A percentile compares a stretch with the other conserved stretches of the same genome.
Conservation (phyloP, 1,140 invertebrate genomes). For the Anastatus disparis region DNA sequence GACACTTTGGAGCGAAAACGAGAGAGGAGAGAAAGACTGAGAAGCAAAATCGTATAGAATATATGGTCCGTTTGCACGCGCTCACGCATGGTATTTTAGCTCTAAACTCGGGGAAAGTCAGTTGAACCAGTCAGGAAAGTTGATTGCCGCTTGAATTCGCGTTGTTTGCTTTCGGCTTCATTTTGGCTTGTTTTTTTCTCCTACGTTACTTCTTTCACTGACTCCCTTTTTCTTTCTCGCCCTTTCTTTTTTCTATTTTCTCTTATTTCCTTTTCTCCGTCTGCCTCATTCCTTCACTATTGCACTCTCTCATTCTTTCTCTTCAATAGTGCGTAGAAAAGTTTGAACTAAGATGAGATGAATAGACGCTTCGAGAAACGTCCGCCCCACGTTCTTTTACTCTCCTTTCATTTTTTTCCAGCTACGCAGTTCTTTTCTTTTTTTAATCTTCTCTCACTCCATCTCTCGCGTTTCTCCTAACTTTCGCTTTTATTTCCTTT, state of each 20-base stretch:
- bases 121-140: slow-evolving; percentile 46
- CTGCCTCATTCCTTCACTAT: not conserved
- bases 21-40: not conserved
- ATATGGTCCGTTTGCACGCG: not conserved
- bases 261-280: slow-evolving; percentile 9
- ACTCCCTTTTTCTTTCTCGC: not conserved
- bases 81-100: not conserved
- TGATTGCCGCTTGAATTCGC: too few species aligned
- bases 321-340: slow-evolving; percentile 31
- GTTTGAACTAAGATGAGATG: slow-evolving; percentile 48
- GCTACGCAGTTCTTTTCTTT: not conserved
- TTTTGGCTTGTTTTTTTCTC: not conserved
- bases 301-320: slow-evolving; percentile 1
- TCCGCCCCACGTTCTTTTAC: slow-evolving; percentile 11
- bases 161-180: slow-evolving; percentile 46
- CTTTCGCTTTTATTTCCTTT: slow-evolving; percentile 22
- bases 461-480: slow-evolving; percentile 13
- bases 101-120: not conserved
- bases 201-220: not conserved
- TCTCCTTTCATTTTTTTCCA: slow-evolving; percentile 15
- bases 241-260: not conserved
- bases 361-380: slow-evolving; percentile 55
- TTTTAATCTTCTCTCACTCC: not conserved
- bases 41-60: not conserved
- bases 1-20: not conserved